Evolutionary conservation across 1,140 invertebrate genomes (phyloP).

Genomic region (Aplysia californica): DNA sequence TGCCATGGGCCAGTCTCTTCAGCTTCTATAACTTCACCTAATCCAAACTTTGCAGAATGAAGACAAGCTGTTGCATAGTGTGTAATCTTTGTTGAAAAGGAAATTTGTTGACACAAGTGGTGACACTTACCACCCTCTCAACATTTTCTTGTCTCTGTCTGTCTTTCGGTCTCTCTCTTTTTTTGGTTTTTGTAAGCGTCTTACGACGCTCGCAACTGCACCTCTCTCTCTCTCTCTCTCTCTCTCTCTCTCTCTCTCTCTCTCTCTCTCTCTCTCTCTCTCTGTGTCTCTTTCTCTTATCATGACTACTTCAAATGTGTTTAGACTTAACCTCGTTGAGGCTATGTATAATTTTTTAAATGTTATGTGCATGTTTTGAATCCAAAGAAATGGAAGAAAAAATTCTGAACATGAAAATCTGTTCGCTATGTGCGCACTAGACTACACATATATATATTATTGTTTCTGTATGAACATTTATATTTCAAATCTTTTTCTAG

Average conservation of each 20-base stretch:
- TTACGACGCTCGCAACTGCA: background rate
- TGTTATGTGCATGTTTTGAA: no score
- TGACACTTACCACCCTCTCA: background rate
- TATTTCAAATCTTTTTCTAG: no score
- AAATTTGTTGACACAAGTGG: background rate
- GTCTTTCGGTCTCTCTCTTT: background rate
- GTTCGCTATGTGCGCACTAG: no score
- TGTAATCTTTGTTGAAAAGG: background rate
- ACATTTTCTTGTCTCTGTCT: background rate
- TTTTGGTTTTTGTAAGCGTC: background rate
- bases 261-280: constrained; percentile 21
- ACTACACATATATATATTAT: no score
- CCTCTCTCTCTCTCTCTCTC: constrained; percentile 15
- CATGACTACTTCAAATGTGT: background rate
- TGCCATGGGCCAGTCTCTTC: no score
- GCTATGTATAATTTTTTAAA: no score
- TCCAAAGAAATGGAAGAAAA: no score
- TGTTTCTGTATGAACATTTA: no score
- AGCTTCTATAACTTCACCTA: background rate
- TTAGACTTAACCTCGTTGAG: constrained; percentile 5
- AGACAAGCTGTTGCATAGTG: no score
- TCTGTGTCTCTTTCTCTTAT: no score
- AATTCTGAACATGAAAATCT: no score
- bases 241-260: constrained; percentile 11
- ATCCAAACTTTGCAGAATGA: background rate